These are phyloP conservation scores for Leptinotarsa undecemlineata DNA, from an alignment of 1,140 invertebrate genomes.

Conservation along the genomic window DNA sequence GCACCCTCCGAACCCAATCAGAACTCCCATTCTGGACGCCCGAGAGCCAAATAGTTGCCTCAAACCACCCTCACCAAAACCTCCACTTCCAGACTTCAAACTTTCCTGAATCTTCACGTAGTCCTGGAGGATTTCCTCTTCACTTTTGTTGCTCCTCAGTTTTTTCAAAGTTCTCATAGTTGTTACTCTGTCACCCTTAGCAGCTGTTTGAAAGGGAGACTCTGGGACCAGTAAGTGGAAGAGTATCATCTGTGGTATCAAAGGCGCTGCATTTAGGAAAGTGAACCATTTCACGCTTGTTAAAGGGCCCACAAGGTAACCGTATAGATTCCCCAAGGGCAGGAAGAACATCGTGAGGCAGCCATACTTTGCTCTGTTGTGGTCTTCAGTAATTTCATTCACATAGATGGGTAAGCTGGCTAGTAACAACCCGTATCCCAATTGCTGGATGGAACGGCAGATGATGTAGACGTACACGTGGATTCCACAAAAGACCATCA, in stretches of 20 bases:
- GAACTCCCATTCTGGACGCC: neutral
- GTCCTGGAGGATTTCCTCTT: neutral
- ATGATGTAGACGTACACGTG: neutral
- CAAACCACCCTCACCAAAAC: neutral
- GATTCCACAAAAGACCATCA: neutral
- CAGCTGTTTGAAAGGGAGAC: neutral
- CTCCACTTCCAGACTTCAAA: neutral
- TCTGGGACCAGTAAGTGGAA: neutral
- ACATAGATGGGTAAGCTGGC: neutral
- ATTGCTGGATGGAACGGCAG: neutral
- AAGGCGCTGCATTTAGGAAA: neutral
- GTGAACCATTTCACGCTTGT: neutral
- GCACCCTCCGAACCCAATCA: neutral
- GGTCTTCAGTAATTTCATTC: conserved; percentile 6
- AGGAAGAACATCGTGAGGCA: conserved; percentile 68
- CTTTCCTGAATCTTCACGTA: neutral
- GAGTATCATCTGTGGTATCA: conserved; percentile 5
- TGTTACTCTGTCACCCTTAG: neutral
- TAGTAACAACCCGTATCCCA: neutral
- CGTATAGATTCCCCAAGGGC: conserved; percentile 37
- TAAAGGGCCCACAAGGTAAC: conserved; percentile 64
- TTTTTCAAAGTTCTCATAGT: neutral
- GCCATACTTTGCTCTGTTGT: conserved; percentile 33
- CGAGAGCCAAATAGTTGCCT: neutral
- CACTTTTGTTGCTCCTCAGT: conserved; percentile 7